Percentiles rank a stretch among this genome's conserved stretches.
These are phyloP conservation scores for Poecilus cupreus DNA, from an alignment of 2,888 invertebrate species.

Conservation along the genomic window DNA sequence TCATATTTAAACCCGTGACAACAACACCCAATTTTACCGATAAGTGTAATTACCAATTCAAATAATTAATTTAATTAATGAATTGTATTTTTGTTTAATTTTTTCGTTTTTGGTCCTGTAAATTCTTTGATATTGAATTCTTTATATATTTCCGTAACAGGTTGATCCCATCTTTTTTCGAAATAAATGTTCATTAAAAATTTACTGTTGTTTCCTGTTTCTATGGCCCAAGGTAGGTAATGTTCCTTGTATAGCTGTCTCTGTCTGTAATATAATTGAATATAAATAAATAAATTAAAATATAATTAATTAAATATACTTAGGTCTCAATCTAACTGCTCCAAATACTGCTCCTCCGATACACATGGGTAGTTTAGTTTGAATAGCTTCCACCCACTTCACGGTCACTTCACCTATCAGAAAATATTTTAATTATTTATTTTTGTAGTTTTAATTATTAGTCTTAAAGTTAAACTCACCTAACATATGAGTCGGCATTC, in stretches of 20 bases:
- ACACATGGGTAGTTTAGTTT: constrained; percentile 97
- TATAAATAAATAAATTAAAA: constrained; percentile 24
- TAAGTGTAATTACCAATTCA: not conserved
- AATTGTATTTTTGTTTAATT: constrained; percentile 32
- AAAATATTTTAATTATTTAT: too few relatives aligned
- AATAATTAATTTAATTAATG: not conserved
- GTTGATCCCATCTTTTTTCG: constrained; percentile 95
- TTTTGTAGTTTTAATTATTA: too few relatives aligned
- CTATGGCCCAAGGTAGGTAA: constrained; percentile 91
- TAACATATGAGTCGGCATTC: constrained; percentile 96
- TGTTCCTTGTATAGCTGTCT: constrained; percentile 83
- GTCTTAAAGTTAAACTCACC: constrained; percentile 71
- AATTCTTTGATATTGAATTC: constrained; percentile 86
- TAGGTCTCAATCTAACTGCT: constrained; percentile 88
- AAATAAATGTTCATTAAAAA: constrained; percentile 92
- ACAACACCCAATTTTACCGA: not conserved
- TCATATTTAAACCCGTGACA: constrained; percentile 19
- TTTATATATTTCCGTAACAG: constrained; percentile 84
- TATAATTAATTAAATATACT: constrained; percentile 72
- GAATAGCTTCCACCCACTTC: constrained; percentile 98
- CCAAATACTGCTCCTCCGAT: constrained; percentile 94
- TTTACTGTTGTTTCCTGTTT: constrained; percentile 83
- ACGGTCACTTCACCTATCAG: constrained; percentile 89
- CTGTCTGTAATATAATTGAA: constrained; percentile 75
- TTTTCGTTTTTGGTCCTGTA: constrained; percentile 64